Evolutionary conservation across 2,113 vertebrate species (phyloP), one percentile per base, ranked within the genome.

Genomic region (Chamaea fasciata): DNA sequence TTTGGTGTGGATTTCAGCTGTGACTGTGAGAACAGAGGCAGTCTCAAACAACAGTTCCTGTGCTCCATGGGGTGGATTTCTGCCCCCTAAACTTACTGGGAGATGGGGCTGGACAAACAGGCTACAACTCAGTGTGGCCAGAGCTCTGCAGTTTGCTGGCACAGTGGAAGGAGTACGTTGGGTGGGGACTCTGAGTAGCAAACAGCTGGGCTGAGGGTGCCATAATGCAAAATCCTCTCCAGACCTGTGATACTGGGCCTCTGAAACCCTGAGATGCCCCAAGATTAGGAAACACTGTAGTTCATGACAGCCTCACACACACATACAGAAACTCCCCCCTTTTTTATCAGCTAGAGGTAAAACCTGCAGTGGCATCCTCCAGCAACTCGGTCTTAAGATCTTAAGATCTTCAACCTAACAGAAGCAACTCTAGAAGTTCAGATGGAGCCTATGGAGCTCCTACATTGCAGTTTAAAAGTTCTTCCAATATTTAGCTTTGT

Each of bases 111-210:
- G 56, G 41, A 49, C 6, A 5, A 62, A 27, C 15, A n/a, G 59
- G 18, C 42, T 83, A 2, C 28, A 49, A 23, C 6, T 75, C 41
- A 37, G 4, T 9, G 23, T 46, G 39, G 24, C 24, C 35, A 42
- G 49, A 83, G 23, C 33, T 57, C 24, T 22, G 35, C 31, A 56
- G 22, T 69, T 78, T 78, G 24, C 35, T 13, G 23, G 24, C 21
- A 7, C 4, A 15, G 52, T 0, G 0, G n/a, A 41, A 44, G 27
- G 6, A 31, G 15, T 16, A 2, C 2, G 8, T 33, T 37, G 35
- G 37, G 27, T 39, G 44, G 44, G 28, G 9, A 15, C 37, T 37
- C 33, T n/a, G 33, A 56, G 52, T 6, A 68, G 37, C 2, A 7
- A 53, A 31, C 7, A 49, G 31, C 19, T 84, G 60, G 6, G 22